Conservation (phyloP, 2,113 vertebrate genomes). For the Malurus melanocephalus region DNA sequence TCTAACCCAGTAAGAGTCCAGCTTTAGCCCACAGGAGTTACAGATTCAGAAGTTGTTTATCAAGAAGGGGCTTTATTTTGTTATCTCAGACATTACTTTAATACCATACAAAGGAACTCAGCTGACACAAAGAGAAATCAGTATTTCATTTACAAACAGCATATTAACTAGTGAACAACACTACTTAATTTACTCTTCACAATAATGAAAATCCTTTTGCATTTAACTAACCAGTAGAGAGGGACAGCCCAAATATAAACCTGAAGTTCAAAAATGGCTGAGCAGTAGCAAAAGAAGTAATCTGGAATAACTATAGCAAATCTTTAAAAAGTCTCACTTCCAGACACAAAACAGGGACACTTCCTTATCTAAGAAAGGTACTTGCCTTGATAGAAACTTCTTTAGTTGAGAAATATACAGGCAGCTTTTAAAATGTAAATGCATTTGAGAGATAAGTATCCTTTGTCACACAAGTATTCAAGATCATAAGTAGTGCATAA, state of each 20-base stretch:
- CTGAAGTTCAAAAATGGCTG: background rate
- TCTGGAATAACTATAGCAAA: background rate
- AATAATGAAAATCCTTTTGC: background rate
- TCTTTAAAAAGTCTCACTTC: background rate
- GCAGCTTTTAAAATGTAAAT: background rate
- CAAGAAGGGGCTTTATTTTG: background rate
- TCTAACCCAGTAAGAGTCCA: background rate
- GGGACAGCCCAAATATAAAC: background rate
- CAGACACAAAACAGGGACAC: background rate
- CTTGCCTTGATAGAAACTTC: background rate
- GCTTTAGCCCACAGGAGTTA: background rate
- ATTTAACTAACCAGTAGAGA: background rate
- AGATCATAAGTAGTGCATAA: background rate
- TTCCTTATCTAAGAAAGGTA: background rate
- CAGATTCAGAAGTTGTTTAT: background rate
- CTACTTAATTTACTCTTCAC: background rate
- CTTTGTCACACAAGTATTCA: background rate
- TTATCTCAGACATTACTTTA: background rate
- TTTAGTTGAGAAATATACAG: background rate
- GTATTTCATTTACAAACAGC: background rate
- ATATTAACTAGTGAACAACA: background rate
- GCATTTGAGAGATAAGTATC: background rate
- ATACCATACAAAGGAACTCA: background rate
- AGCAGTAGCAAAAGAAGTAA: background rate
- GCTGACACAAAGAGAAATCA: background rate